Evolutionary conservation across 2,113 vertebrate genomes (phyloP), one percentile per base, ranked within the genome.

Genomic region (Siniperca knerii): DNA sequence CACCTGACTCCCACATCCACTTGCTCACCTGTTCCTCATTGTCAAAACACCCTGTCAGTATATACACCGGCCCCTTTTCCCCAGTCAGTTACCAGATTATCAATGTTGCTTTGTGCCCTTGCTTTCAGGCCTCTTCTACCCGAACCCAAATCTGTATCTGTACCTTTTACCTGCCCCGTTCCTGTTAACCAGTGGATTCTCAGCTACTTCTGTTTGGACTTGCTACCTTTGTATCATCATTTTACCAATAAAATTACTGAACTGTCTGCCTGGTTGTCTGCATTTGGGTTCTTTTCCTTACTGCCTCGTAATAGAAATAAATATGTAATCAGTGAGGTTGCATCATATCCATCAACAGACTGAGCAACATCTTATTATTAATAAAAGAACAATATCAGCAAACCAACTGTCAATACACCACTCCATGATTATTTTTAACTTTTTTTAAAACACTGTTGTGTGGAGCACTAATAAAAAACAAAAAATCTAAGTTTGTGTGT

Each of bases 401-500:
- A 74, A 74, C 29, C 69, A 75, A 48, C 37, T 79, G 33, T 6
- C 68, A 54, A 67, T 46, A 52, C 33, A 44, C 13, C 52, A 68
- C n/a, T 48, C 42, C 18, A 8, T 78, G 40, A 57, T 73, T 44
- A 12, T 72, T 50, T 33, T 54, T n/a, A 42, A 20, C 16, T 8
- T 35, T 48, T 44, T 13, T 57, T 18, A 81, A 74, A 66, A 81
- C 37, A 57, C n/a, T 55, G 46, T 42, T 58, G 20, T 73, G 70
- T 58, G 58, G 52, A 25, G 15, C 57, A 69, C n/a, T 52, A 52
- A n/a, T 44, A 66, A 40, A 54, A 67, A 74, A 8, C 1, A 7
- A 40, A 35, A 57, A 52, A 37, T 69, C 57, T 67, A 44, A 60
- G 21, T 71, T 8, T 78, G 40, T 84, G 60, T 61, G 79, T 54